A percentile compares a stretch with the other conserved stretches of the same genome.
These are phyloP conservation scores for Hypotaenidia philippensis DNA, from an alignment of 2,797 vertebrate genomes.

Conservation along the genomic window DNA sequence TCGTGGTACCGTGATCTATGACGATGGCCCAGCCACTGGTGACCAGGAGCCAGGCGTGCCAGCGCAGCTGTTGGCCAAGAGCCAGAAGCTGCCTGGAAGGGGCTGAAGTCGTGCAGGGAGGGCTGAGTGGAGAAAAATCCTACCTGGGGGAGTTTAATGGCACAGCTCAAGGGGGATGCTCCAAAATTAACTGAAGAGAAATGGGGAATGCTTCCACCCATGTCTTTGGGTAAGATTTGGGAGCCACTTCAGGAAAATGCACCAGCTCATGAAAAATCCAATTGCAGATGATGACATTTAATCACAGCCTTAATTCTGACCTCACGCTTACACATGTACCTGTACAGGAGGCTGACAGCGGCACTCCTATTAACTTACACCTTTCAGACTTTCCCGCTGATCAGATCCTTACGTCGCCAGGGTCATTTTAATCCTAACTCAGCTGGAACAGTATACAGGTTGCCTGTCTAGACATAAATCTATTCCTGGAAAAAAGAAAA, in stretches of 20 bases:
- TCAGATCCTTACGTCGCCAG: background rate
- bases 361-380: background rate
- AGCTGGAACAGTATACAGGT: background rate
- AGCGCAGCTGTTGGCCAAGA: accelerated
- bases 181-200: background rate
- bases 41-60: background rate
- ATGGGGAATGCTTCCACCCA: background rate
- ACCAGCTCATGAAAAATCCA: background rate
- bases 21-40: background rate
- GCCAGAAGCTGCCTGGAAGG: background rate
- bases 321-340: accelerated
- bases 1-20: accelerated
- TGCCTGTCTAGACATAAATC: background rate
- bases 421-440: background rate
- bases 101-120: background rate
- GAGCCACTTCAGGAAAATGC: background rate
- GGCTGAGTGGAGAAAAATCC: background rate
- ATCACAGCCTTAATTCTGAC: background rate
- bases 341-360: background rate
- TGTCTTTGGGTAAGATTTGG: background rate
- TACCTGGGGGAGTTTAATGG: background rate
- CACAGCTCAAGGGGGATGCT: background rate
- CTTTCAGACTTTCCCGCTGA: background rate
- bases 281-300: background rate
- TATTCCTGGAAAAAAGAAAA: background rate